Base-by-base conservation (phyloP, 2,797 vertebrate genomes). In the Botia almorhae region DNA sequence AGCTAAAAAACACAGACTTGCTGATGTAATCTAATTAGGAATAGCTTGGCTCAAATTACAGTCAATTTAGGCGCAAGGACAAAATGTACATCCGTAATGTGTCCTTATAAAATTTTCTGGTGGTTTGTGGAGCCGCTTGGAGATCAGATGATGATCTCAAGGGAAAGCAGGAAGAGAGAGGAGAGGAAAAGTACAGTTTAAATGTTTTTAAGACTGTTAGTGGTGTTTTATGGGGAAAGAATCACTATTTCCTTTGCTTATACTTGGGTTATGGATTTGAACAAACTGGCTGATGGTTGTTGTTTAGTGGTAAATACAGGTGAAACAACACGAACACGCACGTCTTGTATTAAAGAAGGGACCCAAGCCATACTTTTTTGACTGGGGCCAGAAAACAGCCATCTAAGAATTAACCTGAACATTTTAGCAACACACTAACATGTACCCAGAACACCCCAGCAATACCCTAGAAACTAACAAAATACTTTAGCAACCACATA, bases 11-110 rank as follows among this genome's bases (percentile, higher is more conserved):
- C 11, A 61, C 69, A 78, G 71, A 60, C 58, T 68, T 70, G 63
- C n/a, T 65, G 75, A 83, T 29, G 19, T 76, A 86, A 84, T 85
- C 23, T 60, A 83, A 84, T 86, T 78, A 84, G 72, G 64, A 80
- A 83, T 74, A 63, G 39, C 79, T 72, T 36, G 63, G 23, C 81
- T 84, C 76, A 50, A 78, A 83, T 86, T 83, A 86, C 81, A 8
- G 60, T 53, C 81, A 64, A 81, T 81, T 85, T 70, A 68, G 81
- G 36, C 67, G 13, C 77, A 83, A 81, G 78, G 83, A 81, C 81
- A 76, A 78, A 84, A 82, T 75, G 82, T 73, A 69, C 71, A 69
- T 70, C n/a, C 8, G 53, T 56, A 55, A 73, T 82, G 72, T 73
- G 63, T 78, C 75, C 48, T 82, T 80, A 69, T 73, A 63, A 68